Conservation (phyloP, 2,113 vertebrate species). For the Tenebrosternarchus preto region DNA sequence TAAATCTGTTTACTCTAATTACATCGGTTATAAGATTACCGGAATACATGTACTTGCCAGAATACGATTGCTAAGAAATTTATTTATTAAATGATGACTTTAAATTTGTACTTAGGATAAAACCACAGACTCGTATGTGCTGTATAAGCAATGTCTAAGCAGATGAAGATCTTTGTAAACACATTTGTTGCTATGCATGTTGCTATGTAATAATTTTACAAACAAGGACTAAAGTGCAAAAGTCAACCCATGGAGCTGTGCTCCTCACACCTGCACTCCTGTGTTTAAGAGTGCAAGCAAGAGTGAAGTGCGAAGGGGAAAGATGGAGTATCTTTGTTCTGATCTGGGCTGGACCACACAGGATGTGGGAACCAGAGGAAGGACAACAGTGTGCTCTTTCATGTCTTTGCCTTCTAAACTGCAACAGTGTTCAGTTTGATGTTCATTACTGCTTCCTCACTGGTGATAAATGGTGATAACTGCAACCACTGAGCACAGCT, state of each 20-base stretch:
- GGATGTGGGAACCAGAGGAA: conserved; percentile 69
- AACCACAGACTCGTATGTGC: conserved; percentile 64
- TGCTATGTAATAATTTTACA: conserved; percentile 49
- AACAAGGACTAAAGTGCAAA: conserved; percentile 36
- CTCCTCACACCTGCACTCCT: conserved; percentile 32
- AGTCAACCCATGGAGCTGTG: conserved; percentile 20
- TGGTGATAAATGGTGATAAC: conserved; percentile 41
- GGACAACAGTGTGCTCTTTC: conserved; percentile 62
- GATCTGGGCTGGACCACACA: conserved; percentile 67
- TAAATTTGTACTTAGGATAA: conserved; percentile 66
- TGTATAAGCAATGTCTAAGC: conserved; percentile 44
- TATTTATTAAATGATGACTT: conserved; percentile 61
- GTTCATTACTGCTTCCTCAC: conserved; percentile 32
- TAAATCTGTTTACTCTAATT: conserved; percentile 41
- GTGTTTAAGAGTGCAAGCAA: conserved; percentile 35
- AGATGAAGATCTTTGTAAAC: conserved; percentile 53
- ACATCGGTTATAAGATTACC: conserved; percentile 56
- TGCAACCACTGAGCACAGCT: conserved; percentile 27
- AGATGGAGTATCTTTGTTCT: conserved; percentile 52
- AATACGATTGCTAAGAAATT: conserved; percentile 63
- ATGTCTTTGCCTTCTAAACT: conserved; percentile 47
- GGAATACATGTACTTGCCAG: conserved; percentile 62
- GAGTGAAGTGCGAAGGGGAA: conserved; percentile 26
- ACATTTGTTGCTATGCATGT: conserved; percentile 61
- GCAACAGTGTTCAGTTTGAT: conserved; percentile 24